Evolutionary conservation across 2,113 vertebrate species (phyloP).

Genomic region (Larimichthys crocea): DNA sequence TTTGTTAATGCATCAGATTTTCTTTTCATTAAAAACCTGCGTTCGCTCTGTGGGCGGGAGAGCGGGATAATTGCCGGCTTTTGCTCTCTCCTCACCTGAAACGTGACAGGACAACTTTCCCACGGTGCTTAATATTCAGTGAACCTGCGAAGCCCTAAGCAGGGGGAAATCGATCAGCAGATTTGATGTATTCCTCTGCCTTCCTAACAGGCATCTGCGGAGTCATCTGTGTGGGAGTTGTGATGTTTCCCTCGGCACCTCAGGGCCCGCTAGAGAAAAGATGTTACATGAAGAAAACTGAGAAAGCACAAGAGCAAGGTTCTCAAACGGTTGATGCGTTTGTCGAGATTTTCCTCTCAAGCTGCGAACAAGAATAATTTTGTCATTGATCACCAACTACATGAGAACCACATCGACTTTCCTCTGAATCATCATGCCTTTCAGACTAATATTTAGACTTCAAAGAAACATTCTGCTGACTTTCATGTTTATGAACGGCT

Average conservation of each 20-base stretch:
- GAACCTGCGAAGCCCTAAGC: slow-evolving; percentile 51
- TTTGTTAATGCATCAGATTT: slow-evolving; percentile 33
- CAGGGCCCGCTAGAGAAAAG: neutral
- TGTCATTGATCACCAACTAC: slow-evolving; percentile 33
- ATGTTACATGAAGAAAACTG: neutral
- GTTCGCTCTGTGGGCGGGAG: slow-evolving; percentile 18
- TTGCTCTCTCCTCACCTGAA: slow-evolving; percentile 60
- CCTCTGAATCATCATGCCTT: slow-evolving; percentile 19
- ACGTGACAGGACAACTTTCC: slow-evolving; percentile 76
- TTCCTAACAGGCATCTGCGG: slow-evolving; percentile 55
- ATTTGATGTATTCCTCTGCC: slow-evolving; percentile 59
- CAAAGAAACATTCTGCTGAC: slow-evolving; percentile 49
- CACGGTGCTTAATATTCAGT: slow-evolving; percentile 77
- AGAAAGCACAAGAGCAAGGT: slow-evolving; percentile 11
- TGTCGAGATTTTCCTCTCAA: slow-evolving; percentile 18
- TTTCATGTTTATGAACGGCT: slow-evolving; percentile 39
- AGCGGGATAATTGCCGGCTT: slow-evolving; percentile 69
- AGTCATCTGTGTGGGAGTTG: slow-evolving; percentile 55
- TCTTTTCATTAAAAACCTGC: slow-evolving; percentile 28
- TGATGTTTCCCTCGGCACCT: slow-evolving; percentile 9
- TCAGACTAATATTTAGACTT: slow-evolving; percentile 34
- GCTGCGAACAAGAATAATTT: slow-evolving; percentile 23
- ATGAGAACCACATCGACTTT: slow-evolving; percentile 36
- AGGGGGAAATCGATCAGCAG: slow-evolving; percentile 73
- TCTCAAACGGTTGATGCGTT: slow-evolving; percentile 7